Base-by-base conservation (phyloP, 2,797 vertebrate species). In the Neosilurus hyrtlii region DNA sequence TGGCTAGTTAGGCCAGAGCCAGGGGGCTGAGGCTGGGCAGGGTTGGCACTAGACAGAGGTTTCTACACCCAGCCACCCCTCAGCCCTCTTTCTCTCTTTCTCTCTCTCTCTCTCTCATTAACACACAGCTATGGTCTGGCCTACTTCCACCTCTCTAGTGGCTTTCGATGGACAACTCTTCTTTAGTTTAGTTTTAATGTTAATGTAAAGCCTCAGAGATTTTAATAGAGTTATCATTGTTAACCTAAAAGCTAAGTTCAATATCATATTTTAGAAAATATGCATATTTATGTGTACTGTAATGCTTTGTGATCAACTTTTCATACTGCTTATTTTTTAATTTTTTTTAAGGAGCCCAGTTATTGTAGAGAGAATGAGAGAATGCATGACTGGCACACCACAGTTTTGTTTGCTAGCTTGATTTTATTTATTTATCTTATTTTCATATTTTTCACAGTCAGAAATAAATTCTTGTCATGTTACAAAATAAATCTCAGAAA, bases 1-100 rank as follows among this genome's bases (percentile, higher is more conserved):
- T 91, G 88, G 90, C 85, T 90, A 90, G 89, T 86, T 87, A 86
- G 86, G 85, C 88, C 85, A 86, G 86, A 86, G 87, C 88, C 86
- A 88, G 83, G 81, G 83, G 86, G 83, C 81, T 79, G 70, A 82
- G 72, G 66, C 81, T 82, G 83, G 83, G 79, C 81, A 82, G 62
- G 82, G 82, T 77, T 57, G 82, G 82, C 84, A 82, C 84, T 86
- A 80, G 74, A 85, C 86, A 85, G 80, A 80, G 80, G 84, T 81
- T 83, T 83, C 16, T 59, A 65, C 88, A 83, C 79, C 70, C 72
- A 79, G 63, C 71, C 75, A 79, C 62, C 82, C 81, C 81, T 84
- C 79, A 43, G 72, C 85, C 85, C 86, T 83, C 68, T 49, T 7
- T 24, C 54, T 75, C 51, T 73, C 24, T 54, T 51, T 18, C 73